These are phyloP conservation scores for Pedetes capensis DNA, from an alignment of 2,113 vertebrate genomes.

Conservation along the genomic window DNA sequence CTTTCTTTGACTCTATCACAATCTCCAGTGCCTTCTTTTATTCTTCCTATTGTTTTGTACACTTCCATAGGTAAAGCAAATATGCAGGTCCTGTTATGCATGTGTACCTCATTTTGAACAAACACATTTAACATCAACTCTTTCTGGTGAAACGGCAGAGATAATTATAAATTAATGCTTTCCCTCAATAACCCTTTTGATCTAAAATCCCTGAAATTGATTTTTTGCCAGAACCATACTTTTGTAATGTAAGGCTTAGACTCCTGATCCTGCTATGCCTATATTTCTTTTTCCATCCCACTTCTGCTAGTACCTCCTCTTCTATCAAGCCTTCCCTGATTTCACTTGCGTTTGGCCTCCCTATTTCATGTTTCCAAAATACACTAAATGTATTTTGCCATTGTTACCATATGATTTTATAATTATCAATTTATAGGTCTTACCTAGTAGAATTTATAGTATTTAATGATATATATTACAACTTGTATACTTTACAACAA, in stretches of 20 bases:
- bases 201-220: background rate
- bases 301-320: background rate
- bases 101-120: background rate
- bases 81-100: background rate
- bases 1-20: background rate
- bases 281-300: background rate
- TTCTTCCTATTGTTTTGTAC: background rate
- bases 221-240: background rate
- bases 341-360: background rate
- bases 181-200: background rate
- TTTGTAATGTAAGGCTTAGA: background rate
- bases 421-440: background rate
- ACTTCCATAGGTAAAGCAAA: background rate
- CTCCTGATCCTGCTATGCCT: too few species aligned
- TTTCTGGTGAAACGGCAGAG: background rate
- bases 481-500: background rate
- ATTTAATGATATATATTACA: background rate
- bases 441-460: background rate
- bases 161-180: background rate
- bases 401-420: background rate
- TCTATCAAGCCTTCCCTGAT: too few species aligned
- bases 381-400: background rate
- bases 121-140: background rate
- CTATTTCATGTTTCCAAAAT: background rate
- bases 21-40: background rate